Percentiles rank a stretch among this genome's conserved stretches.
phyloP scores from a whole-genome alignment of 2,113 vertebrate species.

The Campylorhamphus procurvoides region DNA sequence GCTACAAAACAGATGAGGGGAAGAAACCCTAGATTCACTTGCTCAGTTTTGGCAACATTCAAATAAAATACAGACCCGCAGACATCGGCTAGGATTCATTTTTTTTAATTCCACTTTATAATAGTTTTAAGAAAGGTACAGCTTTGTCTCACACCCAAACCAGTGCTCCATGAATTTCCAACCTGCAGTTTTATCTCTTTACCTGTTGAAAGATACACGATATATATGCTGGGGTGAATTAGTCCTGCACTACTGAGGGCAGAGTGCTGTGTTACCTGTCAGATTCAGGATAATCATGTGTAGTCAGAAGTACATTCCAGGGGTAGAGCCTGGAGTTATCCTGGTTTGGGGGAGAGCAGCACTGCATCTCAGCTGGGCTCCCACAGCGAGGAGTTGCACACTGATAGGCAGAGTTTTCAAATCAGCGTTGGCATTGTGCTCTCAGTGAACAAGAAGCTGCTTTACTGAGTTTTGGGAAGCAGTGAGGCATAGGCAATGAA shows the following conservation, averaged over 20 bases:
- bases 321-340: not conserved
- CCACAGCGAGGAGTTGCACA: no score
- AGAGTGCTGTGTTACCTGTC: not conserved
- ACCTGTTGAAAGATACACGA: not conserved
- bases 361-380: not conserved
- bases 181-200: not conserved
- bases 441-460: not conserved
- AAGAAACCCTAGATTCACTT: not conserved
- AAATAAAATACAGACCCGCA: not conserved
- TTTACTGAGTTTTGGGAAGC: not conserved
- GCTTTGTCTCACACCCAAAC: not conserved
- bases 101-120: not conserved
- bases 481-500: not conserved
- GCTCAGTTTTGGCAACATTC: not conserved
- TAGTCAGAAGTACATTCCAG: not conserved
- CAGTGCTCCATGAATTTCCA: not conserved
- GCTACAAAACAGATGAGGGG: not conserved
- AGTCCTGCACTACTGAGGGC: not conserved
- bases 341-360: not conserved
- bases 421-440: not conserved
- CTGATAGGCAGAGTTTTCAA: not conserved
- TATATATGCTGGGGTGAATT: not conserved
- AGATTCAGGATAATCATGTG: not conserved
- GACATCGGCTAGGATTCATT: not conserved
- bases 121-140: not conserved